Evolutionary conservation across 2,888 invertebrate genomes (phyloP), one percentile per base, ranked within the genome.

Genomic region (Andrena hattorfiana): DNA sequence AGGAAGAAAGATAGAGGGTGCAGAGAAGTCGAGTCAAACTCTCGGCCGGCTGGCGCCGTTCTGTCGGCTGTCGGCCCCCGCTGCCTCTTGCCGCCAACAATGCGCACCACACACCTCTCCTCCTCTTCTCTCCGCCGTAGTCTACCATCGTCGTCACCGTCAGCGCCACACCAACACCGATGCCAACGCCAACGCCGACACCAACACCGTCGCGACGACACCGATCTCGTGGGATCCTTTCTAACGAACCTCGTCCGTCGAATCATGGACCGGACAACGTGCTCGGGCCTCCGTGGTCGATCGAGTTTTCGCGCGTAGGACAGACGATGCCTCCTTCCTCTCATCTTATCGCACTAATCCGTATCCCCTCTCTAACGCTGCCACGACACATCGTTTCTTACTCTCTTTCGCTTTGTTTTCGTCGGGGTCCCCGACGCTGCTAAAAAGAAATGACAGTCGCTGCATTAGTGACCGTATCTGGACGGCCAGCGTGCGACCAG

Each of bases 51-150:
- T 91, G 90, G 90, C 90, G 92, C 93, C 92, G 92, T 88, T 89
- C 91, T 88, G 92, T 91, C 92, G 92, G 90, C 91, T 88, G 92
- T 91, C 92, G 92, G 90, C 86, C 88, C 89, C 89, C 88, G 85
- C 89, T 86, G 83, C 85, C 89, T 88, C 87, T 87, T 86, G 84
- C 90, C 85, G 88, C 91, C 92, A 90, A 92, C 92, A 91, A 92
- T 92, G 89, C 89, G 89, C 86, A 85, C 81, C 80, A 30, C 66
- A 66, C 87, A 79, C 80, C 84, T 63, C 87, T 74, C 49, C 67
- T 63, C 67, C 28, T 62, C 71, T 64, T 59, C 80, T 56, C 77
- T 62, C 67, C 85, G 62, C 51, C 76, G 48, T 69, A 76, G 83
- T 74, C 87, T 78, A 70, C 77, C 72, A 64, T 74, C 77, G 74